Conservation (phyloP, 2,113 vertebrate species). For the Lagopus leucura region DNA sequence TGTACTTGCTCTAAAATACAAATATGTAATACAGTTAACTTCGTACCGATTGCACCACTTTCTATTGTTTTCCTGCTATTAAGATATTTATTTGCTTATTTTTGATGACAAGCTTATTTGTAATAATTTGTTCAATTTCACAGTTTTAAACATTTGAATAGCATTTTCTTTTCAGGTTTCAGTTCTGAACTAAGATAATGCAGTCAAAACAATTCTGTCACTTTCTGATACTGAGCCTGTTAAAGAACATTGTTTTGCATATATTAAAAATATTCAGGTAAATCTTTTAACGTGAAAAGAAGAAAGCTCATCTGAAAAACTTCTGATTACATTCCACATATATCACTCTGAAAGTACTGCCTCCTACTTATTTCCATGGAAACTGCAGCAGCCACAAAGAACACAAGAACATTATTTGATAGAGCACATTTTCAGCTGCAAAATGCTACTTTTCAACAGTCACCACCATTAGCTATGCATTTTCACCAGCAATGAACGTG, state of each 20-base stretch:
- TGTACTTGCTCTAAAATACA: not conserved
- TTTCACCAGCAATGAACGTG: no score
- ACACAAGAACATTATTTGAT: no score
- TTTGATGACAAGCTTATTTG: not conserved
- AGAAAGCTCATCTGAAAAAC: not conserved
- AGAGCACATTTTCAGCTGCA: no score
- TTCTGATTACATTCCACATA: not conserved
- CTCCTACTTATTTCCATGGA: no score
- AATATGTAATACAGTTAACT: not conserved
- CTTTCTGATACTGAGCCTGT: not conserved
- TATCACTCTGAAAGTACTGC: no score
- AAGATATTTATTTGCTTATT: not conserved
- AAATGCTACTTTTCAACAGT: no score
- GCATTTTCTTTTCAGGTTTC: not conserved
- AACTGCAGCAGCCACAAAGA: no score
- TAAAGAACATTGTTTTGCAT: not conserved
- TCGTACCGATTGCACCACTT: not conserved
- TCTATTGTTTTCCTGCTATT: not conserved
- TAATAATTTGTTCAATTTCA: not conserved
- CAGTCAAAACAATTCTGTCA: conserved; percentile 17
- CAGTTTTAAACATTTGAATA: not conserved
- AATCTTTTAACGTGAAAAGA: conserved; percentile 3
- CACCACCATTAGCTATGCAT: no score
- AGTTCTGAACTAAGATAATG: not conserved
- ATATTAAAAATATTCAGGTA: not conserved